Percentiles rank a stretch among this genome's conserved stretches.
These are phyloP conservation scores for Drosophila punjabiensis DNA, from an alignment of 1,140 invertebrate species.

Conservation along the genomic window DNA sequence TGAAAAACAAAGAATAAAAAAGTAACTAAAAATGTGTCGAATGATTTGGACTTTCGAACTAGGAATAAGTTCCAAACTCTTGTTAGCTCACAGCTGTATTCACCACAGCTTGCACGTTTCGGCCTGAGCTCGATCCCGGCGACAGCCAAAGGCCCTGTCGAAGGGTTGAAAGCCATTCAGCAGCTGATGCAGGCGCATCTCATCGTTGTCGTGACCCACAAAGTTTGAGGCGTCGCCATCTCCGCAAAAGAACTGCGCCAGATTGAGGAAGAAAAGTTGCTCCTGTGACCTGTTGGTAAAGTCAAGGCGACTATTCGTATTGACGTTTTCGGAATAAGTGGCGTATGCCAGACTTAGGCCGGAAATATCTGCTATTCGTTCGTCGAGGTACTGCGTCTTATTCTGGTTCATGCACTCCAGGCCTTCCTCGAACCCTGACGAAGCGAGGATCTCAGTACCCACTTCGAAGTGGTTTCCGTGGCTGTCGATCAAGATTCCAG, in stretches of 20 bases:
- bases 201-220: conserved; percentile 56
- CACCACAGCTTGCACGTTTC: conserved; percentile 66
- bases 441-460: conserved; percentile 1
- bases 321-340: conserved; percentile 32
- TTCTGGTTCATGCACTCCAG: conserved; percentile 47
- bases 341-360: conserved; percentile 66
- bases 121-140: conserved; percentile 7
- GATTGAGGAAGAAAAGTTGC: conserved; percentile 68
- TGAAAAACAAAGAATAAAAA: neutral
- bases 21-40: too few species aligned
- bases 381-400: conserved; percentile 55
- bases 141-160: conserved; percentile 38
- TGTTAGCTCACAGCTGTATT: neutral
- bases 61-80: neutral
- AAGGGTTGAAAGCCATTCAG: conserved; percentile 61
- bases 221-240: conserved; percentile 5
- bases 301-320: neutral
- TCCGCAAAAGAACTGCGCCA: conserved; percentile 76
- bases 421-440: conserved; percentile 1
- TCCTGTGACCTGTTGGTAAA: conserved; percentile 34
- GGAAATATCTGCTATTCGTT: conserved; percentile 64
- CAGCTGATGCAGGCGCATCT: conserved; percentile 54
- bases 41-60: neutral
- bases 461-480: conserved; percentile 38
- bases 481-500: conserved; percentile 37